These are phyloP conservation scores for Atherinomorus stipes DNA, from an alignment of 2,113 vertebrate species.

Conservation along the genomic window DNA sequence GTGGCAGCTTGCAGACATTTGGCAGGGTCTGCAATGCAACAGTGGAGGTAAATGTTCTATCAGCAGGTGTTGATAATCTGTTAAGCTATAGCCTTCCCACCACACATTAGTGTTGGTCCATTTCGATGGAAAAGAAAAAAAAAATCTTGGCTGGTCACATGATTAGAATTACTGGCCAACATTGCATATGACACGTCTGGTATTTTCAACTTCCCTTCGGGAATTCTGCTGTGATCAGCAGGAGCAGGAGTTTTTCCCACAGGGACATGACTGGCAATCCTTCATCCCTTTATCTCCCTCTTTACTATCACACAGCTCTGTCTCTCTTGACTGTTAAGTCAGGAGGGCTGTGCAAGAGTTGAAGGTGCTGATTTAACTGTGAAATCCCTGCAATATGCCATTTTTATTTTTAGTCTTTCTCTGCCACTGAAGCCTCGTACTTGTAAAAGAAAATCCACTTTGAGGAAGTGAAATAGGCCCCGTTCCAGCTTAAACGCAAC, in stretches of 20 bases:
- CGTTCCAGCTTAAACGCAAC: conserved; percentile 1
- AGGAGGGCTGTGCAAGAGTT: not conserved
- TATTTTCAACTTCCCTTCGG: conserved; percentile 39
- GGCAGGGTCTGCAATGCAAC: not conserved
- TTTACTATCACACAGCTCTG: not conserved
- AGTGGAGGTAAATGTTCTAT: not conserved
- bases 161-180: conserved; percentile 12
- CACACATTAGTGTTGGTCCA: not conserved
- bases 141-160: not conserved
- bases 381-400: conserved; percentile 25
- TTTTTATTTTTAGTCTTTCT: not conserved
- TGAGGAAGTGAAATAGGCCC: conserved; percentile 17
- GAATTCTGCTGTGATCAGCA: conserved; percentile 61
- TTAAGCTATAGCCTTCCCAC: not conserved
- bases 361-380: conserved; percentile 40
- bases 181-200: conserved; percentile 23
- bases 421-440: not conserved
- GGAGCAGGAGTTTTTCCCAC: conserved; percentile 35
- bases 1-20: no score
- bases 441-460: conserved; percentile 1
- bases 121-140: no score
- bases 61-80: conserved; percentile 15
- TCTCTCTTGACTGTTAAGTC: not conserved
- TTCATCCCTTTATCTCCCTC: conserved; percentile 34
- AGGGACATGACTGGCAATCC: conserved; percentile 1